Evolutionary conservation across 2,113 vertebrate genomes (phyloP).

Genomic region (Pseudorectes ferrugineus): DNA sequence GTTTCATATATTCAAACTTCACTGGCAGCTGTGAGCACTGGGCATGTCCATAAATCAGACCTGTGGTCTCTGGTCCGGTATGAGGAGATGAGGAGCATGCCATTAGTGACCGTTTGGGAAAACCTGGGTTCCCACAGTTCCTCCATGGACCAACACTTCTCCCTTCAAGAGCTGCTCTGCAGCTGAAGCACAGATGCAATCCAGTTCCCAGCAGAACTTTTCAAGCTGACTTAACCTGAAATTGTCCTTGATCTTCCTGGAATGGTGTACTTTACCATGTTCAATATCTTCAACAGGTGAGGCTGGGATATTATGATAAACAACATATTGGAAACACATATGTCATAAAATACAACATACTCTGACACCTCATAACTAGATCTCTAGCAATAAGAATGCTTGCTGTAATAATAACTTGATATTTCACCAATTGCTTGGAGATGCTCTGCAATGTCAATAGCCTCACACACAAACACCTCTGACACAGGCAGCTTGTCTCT

Average conservation of each 20-base stretch:
- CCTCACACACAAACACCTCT: not conserved
- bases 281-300: not conserved
- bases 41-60: not conserved
- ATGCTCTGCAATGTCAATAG: not conserved
- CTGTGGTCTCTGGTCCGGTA: accelerated
- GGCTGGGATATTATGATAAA: not conserved
- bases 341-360: not conserved
- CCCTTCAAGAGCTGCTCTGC: not conserved
- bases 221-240: not conserved
- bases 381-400: not conserved
- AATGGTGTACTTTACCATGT: not conserved
- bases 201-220: not conserved
- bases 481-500: not conserved
- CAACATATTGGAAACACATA: not conserved
- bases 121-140: not conserved
- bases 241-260: not conserved
- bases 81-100: not conserved
- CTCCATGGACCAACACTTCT: not conserved
- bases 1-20: not conserved
- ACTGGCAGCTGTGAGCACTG: not conserved
- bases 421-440: not conserved
- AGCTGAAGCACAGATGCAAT: not conserved
- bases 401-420: not conserved
- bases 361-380: not conserved
- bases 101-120: not conserved